phyloP scores from a whole-genome alignment of 2,113 vertebrate genomes.

The Turdus rufiventris region DNA sequence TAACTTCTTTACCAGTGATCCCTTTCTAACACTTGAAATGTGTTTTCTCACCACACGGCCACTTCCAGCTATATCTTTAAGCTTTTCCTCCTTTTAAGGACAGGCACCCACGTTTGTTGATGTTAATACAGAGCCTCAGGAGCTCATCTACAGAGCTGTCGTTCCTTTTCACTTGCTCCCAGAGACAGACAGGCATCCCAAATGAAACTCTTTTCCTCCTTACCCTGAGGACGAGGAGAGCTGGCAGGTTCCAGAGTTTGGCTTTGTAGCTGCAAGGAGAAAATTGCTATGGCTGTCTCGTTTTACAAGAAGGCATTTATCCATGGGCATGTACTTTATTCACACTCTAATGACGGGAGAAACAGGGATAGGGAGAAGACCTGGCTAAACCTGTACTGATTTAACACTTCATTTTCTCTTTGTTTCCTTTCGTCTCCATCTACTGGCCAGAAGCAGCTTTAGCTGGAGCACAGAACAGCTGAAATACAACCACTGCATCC shows the following conservation, averaged over 20 bases:
- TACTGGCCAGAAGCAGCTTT: conserved; percentile 1
- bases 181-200: not conserved
- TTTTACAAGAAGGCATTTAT: not conserved
- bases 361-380: not conserved
- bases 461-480: not conserved
- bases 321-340: not conserved
- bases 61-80: not conserved
- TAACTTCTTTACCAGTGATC: not conserved
- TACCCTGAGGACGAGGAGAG: not conserved
- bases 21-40: not conserved
- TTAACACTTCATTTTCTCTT: not conserved
- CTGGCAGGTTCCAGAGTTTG: not conserved
- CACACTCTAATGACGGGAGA: not conserved
- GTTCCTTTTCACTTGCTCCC: not conserved
- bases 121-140: not conserved
- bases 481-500: not conserved
- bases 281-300: not conserved
- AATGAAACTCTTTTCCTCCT: not conserved
- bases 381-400: not conserved
- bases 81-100: not conserved
- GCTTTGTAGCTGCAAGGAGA: not conserved
- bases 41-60: not conserved
- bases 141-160: not conserved
- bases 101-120: not conserved
- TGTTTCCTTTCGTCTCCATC: conserved; percentile 27